Conservation (phyloP, 1,140 invertebrate genomes). For the Drosophila pruinosa region DNA sequence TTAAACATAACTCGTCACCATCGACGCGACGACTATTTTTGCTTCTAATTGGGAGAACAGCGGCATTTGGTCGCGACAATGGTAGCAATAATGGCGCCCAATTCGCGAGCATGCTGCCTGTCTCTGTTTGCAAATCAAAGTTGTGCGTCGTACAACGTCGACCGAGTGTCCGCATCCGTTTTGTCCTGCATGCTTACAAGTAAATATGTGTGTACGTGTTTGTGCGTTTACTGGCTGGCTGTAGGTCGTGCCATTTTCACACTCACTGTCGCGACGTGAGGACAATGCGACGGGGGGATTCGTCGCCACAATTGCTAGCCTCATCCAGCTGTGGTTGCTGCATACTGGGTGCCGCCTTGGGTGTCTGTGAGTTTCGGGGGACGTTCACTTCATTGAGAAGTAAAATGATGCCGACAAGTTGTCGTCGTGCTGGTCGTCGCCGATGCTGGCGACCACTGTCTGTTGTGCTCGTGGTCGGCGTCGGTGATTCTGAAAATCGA, state of each 20-base stretch:
- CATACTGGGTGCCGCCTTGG: slow-evolving; percentile 5
- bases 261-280: slow-evolving; percentile 46
- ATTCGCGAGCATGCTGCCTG: slow-evolving; percentile 52
- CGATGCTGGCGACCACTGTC: slow-evolving; percentile 24
- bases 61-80: slow-evolving; percentile 72
- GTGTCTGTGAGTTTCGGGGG: slow-evolving; percentile 15
- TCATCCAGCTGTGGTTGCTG: slow-evolving; percentile 50
- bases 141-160: slow-evolving; percentile 40
- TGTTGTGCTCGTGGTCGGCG: slow-evolving; percentile 38
- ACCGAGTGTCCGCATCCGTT: slow-evolving; percentile 50
- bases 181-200: slow-evolving; percentile 12
- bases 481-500: slow-evolving; percentile 56
- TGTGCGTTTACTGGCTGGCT: slow-evolving; percentile 33
- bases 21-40: slow-evolving; percentile 61
- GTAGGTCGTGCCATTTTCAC: slow-evolving; percentile 53
- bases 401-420: slow-evolving; percentile 69
- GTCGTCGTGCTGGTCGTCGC: slow-evolving; percentile 68
- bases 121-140: slow-evolving; percentile 62
- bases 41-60: slow-evolving; percentile 66
- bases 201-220: slow-evolving; percentile 15
- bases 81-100: slow-evolving; percentile 69
- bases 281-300: slow-evolving; percentile 51
- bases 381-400: slow-evolving; percentile 47
- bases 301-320: slow-evolving; percentile 66
- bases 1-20: slow-evolving; percentile 56